phyloP scores from a whole-genome alignment of 2,888 invertebrate species.

The Chrysolina americana region DNA sequence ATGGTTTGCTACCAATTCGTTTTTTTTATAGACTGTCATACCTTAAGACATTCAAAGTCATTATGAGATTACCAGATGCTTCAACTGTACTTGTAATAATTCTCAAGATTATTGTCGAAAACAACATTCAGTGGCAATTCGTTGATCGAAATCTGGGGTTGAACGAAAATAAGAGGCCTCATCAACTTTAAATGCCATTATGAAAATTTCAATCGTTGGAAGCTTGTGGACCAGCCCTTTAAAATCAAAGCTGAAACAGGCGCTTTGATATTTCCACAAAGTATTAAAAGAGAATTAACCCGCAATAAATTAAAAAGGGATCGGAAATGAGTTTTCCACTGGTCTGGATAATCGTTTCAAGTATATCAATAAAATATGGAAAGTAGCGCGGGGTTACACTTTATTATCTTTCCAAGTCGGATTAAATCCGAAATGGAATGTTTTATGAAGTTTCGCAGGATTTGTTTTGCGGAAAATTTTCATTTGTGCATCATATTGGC shows the following conservation, averaged over 20 bases:
- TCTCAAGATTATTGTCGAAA: no score
- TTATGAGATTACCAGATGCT: no score
- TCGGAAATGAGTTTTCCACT: conserved; percentile 41
- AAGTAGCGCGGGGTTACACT: conserved; percentile 26
- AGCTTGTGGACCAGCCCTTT: background rate
- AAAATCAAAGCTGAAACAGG: conserved; percentile 16
- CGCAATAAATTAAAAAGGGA: conserved; percentile 34
- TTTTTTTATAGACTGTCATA: no score
- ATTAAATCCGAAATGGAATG: conserved; percentile 25
- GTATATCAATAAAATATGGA: conserved; percentile 31
- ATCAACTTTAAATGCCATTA: background rate
- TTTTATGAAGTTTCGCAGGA: conserved; percentile 15
- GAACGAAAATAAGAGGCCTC: background rate
- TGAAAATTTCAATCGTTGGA: conserved; percentile 18
- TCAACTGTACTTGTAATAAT: no score
- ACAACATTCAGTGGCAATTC: no score
- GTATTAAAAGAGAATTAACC: conserved; percentile 38
- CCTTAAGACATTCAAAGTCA: no score
- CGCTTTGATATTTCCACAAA: conserved; percentile 34
- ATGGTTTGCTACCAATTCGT: no score
- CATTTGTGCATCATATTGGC: conserved; percentile 8
- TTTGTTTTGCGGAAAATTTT: conserved; percentile 7
- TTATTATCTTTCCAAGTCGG: conserved; percentile 27
- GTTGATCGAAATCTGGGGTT: background rate
- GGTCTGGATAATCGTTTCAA: conserved; percentile 29